Evolutionary conservation across 2,113 vertebrate genomes (phyloP), one percentile per base, ranked within the genome.

Genomic region (Eurystomus gularis): DNA sequence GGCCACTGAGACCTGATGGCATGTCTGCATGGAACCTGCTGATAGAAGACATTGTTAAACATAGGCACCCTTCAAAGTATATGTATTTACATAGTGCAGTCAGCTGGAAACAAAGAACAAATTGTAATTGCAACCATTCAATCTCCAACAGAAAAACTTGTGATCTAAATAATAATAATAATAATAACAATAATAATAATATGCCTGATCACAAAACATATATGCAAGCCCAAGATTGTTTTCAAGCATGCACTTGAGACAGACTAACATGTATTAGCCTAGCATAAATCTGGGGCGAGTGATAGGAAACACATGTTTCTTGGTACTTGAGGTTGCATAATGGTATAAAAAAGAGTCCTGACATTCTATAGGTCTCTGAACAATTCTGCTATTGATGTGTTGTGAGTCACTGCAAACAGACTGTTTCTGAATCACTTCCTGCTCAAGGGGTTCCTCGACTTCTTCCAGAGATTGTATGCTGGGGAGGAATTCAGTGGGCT

Each of bases 381-480:
- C 94, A 97, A 97, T 97, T 93, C 94, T 79, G 73, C 95, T 87
- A 94, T 96, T 96, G 97, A 97, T 94, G 93, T 96, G 86, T 16
- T 92, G 71, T 98, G 97, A 98, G 95, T 98, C 98, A 98, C 81
- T 35, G 86, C 92, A 78, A 92, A 88, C 94, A 93, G 94, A 91
- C 93, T 97, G 95, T 95, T 97, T 97, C 96, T 98, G 97, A 98
- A 97, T 98, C 98, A 98, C 94, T 98, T 98, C 97, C 98, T 98
- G 90, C 75, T 48, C 46, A 33, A 97, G 93, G 82, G 91, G 81
- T 95, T 96, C 77, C 88, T 95, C 93, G 51, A 71, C 94, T 97
- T 85, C 86, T 97, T 95, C 96, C 87, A 71, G 31, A 92, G 81
- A 81, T 23, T 95, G 75, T 89, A 37, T 77, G 28, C 72, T 89